Evolutionary conservation across 2,113 vertebrate species (phyloP).

Genomic region (Agapornis roseicollis): DNA sequence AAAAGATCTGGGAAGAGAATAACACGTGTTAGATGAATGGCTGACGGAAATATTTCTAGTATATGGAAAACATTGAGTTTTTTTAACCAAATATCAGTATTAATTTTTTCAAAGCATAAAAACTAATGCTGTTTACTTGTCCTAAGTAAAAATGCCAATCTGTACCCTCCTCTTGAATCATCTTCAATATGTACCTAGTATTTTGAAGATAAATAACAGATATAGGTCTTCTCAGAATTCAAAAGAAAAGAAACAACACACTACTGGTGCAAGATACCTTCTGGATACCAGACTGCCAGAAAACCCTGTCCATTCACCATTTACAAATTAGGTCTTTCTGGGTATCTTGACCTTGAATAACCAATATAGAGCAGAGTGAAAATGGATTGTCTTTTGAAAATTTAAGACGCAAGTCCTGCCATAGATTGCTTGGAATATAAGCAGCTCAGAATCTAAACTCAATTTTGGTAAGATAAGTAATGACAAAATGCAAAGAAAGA

Average conservation of each 20-base stretch:
- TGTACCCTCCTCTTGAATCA: background rate
- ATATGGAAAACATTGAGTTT: slow-evolving; percentile 40
- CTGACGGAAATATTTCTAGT: slow-evolving; percentile 68
- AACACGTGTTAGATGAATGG: slow-evolving; percentile 64
- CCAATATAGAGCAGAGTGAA: background rate
- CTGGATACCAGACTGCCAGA: background rate
- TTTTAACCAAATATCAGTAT: slow-evolving; percentile 50
- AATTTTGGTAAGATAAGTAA: background rate
- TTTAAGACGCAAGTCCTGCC: background rate
- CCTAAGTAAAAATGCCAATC: background rate
- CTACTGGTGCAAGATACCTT: background rate
- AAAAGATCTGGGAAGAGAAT: slow-evolving; percentile 60
- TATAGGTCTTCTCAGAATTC: background rate
- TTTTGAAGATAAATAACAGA: background rate
- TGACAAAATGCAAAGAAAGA: background rate
- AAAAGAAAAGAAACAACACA: background rate
- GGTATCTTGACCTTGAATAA: background rate
- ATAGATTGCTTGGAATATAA: background rate
- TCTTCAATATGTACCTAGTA: background rate
- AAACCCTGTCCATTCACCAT: background rate
- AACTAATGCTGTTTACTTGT: background rate
- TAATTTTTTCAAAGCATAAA: slow-evolving; percentile 14
- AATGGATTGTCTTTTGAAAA: background rate
- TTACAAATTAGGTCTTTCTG: background rate
- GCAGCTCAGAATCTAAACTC: background rate